Conservation (phyloP, 2,113 vertebrate species). For the Mormyrus iriodes region DNA sequence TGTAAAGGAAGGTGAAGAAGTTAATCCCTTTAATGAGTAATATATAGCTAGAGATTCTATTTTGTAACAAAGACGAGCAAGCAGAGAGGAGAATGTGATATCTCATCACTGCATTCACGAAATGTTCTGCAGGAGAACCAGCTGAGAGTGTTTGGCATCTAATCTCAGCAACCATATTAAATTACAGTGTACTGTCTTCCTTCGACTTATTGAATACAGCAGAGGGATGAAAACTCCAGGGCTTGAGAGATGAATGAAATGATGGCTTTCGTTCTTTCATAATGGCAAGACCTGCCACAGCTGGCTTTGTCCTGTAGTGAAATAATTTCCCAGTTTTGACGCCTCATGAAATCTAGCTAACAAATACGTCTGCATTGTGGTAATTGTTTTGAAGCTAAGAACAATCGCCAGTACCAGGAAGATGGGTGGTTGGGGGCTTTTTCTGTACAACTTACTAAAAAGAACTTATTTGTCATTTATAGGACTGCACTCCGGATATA, state of each 20-base stretch:
- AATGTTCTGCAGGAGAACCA: neutral
- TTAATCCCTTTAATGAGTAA: neutral
- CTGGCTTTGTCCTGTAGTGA: neutral
- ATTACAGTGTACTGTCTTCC: neutral
- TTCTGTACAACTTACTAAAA: neutral
- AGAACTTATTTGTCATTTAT: neutral
- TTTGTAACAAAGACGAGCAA: neutral
- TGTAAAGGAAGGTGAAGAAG: neutral
- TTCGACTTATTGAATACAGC: constrained; percentile 1
- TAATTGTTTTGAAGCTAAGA: neutral
- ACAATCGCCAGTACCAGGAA: neutral
- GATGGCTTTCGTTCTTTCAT: neutral
- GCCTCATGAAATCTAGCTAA: neutral
- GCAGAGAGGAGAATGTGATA: neutral
- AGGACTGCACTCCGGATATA: neutral
- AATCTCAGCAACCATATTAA: neutral
- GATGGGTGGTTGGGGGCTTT: neutral
- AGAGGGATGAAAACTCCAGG: neutral
- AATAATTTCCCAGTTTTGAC: neutral
- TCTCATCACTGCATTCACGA: neutral
- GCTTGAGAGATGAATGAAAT: neutral
- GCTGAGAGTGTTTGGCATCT: neutral
- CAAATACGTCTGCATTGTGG: neutral
- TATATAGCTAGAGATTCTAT: neutral
- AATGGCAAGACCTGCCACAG: neutral